A percentile compares a stretch with the other conserved stretches of the same genome.
Evolutionary conservation across 2,797 vertebrate genomes (phyloP).

Genomic region (Alosa sapidissima): DNA sequence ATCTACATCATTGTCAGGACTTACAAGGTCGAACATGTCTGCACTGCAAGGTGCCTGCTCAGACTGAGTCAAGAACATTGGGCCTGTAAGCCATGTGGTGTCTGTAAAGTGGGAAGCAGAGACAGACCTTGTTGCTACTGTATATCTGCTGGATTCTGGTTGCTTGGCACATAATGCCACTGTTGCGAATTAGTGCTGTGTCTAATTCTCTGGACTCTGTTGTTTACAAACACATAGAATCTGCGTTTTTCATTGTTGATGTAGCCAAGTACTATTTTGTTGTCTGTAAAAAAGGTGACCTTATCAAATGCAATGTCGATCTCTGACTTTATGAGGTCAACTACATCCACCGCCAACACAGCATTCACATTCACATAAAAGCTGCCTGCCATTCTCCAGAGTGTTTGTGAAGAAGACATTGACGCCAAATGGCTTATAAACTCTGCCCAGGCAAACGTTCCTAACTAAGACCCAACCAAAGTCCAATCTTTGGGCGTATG

Average conservation of each 20-base stretch:
- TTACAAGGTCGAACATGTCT: neutral
- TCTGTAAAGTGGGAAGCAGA: no score
- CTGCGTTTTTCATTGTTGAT: conserved; percentile 23
- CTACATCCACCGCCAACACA: conserved; percentile 14
- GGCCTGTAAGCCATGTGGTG: no score
- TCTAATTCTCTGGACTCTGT: conserved; percentile 31
- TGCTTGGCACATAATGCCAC: no score
- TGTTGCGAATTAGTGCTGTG: no score
- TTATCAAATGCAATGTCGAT: neutral
- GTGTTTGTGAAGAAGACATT: conserved; percentile 29
- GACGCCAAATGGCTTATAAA: conserved; percentile 24
- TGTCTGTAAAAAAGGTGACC: conserved; percentile 17
- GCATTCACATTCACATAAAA: neutral
- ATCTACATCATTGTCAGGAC: conserved; percentile 19
- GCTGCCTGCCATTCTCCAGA: conserved; percentile 24
- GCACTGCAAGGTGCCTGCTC: neutral
- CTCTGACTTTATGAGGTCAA: neutral
- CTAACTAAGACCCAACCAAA: conserved; percentile 30
- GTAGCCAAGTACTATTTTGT: conserved; percentile 21
- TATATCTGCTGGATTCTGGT: no score
- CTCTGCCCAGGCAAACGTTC: conserved; percentile 35
- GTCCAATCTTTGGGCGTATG: neutral
- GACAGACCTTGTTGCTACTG: no score
- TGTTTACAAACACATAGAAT: conserved; percentile 23
- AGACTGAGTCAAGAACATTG: neutral